A percentile compares a stretch with the other conserved stretches of the same genome.
These are phyloP conservation scores for Gambelia wislizenii DNA, from an alignment of 2,797 vertebrate species.

Conservation along the genomic window DNA sequence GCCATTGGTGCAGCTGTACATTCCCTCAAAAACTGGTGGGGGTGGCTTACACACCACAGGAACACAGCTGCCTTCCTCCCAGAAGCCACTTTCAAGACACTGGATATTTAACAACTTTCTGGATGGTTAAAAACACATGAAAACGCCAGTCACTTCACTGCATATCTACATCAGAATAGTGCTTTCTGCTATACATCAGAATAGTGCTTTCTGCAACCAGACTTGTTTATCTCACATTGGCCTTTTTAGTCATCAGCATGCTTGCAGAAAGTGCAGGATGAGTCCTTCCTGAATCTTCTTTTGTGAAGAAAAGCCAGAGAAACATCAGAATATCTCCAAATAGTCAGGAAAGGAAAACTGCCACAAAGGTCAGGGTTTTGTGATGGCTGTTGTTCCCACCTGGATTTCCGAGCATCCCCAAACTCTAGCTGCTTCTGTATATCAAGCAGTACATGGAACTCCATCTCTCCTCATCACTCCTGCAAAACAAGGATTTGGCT, in stretches of 20 bases:
- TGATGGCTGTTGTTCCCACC: not conserved
- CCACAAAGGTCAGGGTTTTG: not conserved
- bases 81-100: conserved; percentile 89
- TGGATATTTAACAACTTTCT: conserved; percentile 93
- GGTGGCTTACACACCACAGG: conserved; percentile 87
- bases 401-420: not conserved
- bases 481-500: not conserved
- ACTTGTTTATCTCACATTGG: too few relatives aligned
- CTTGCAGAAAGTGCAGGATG: too few relatives aligned
- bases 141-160: not conserved
- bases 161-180: not conserved
- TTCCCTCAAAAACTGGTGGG: conserved; percentile 89
- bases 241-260: too few relatives aligned
- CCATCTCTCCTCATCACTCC: not conserved
- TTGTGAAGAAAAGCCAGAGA: too few relatives aligned
- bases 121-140: conserved; percentile 51
- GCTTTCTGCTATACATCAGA: too few relatives aligned
- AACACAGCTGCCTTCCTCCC: conserved; percentile 87
- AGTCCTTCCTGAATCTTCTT: too few relatives aligned
- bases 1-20: conserved; percentile 92
- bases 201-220: too few relatives aligned
- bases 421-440: not conserved
- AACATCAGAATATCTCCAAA: too few relatives aligned
- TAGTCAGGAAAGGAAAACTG: not conserved
- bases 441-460: not conserved